phyloP scores from a whole-genome alignment of 2,888 invertebrate species.

The Neocrepidodera transversa region DNA sequence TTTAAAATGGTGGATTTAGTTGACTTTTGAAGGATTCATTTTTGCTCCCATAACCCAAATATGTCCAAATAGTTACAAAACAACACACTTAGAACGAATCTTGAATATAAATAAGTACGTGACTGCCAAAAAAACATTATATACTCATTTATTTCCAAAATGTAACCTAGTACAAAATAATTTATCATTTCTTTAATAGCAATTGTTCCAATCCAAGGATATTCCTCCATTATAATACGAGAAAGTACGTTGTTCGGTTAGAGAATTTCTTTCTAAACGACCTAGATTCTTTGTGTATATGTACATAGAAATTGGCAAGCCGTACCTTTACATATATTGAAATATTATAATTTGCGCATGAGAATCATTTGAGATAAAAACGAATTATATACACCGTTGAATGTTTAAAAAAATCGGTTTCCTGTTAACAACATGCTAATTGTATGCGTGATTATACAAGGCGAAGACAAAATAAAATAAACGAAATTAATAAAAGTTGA shows the following conservation, averaged over 20 bases:
- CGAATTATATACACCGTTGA: background rate
- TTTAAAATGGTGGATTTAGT: too few species aligned
- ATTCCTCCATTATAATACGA: slow-evolving; percentile 11
- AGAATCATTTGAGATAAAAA: background rate
- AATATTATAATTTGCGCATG: too few species aligned
- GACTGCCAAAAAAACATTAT: too few species aligned
- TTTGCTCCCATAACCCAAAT: too few species aligned
- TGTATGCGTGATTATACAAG: background rate
- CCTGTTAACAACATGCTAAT: background rate
- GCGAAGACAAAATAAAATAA: background rate
- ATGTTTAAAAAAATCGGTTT: background rate
- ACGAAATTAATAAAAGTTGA: background rate
- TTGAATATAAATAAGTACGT: too few species aligned
- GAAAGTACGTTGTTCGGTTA: slow-evolving; percentile 7
- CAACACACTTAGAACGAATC: too few species aligned
- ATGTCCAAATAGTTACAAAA: too few species aligned
- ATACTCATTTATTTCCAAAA: too few species aligned
- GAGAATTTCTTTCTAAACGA: slow-evolving; percentile 8
- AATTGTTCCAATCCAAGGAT: background rate
- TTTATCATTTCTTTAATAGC: slow-evolving; percentile 10
- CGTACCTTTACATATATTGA: too few species aligned
- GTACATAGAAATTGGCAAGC: slow-evolving; percentile 9
- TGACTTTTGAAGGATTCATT: too few species aligned
- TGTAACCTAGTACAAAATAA: slow-evolving; percentile 3
- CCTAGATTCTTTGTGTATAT: slow-evolving; percentile 6